These are phyloP conservation scores for Torymus aiolomorphi DNA, from an alignment of 2,888 invertebrate genomes.

Conservation along the genomic window DNA sequence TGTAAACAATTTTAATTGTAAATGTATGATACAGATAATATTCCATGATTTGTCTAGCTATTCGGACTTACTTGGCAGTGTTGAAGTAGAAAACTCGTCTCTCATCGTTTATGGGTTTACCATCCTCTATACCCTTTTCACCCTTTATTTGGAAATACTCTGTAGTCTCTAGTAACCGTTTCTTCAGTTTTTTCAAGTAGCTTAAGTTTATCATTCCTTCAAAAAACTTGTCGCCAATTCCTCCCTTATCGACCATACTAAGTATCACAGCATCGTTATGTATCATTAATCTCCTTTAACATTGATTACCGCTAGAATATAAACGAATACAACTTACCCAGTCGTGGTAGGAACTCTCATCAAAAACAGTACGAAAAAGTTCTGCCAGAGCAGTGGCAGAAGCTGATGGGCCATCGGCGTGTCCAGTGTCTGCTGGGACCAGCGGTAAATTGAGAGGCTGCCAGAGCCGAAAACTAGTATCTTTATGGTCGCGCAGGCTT, in stretches of 20 bases:
- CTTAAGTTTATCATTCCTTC: slow-evolving; percentile 82
- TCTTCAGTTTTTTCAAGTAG: slow-evolving; percentile 83
- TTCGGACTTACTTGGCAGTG: slow-evolving; percentile 67
- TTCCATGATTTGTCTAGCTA: not conserved
- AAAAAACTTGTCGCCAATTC: slow-evolving; percentile 86
- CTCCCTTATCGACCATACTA: slow-evolving; percentile 78
- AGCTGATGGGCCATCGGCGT: slow-evolving; percentile 83
- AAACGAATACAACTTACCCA: slow-evolving; percentile 63
- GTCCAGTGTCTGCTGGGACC: slow-evolving; percentile 84
- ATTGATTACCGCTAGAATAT: no score
- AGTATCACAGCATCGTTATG: not conserved
- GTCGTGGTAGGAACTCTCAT: slow-evolving; percentile 78
- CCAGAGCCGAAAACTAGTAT: slow-evolving; percentile 77
- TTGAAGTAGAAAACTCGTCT: slow-evolving; percentile 71
- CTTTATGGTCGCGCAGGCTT: slow-evolving; percentile 79
- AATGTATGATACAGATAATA: slow-evolving; percentile 11
- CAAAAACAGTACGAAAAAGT: slow-evolving; percentile 85
- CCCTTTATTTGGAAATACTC: slow-evolving; percentile 78
- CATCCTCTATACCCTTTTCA: slow-evolving; percentile 73
- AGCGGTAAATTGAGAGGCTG: slow-evolving; percentile 83
- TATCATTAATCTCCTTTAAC: no score
- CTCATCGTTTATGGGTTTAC: slow-evolving; percentile 71
- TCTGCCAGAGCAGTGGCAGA: slow-evolving; percentile 85
- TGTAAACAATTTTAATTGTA: slow-evolving; percentile 36
- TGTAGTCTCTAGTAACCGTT: slow-evolving; percentile 81